Base-by-base conservation (phyloP, 2,888 invertebrate species). In the Cenopis cana region DNA sequence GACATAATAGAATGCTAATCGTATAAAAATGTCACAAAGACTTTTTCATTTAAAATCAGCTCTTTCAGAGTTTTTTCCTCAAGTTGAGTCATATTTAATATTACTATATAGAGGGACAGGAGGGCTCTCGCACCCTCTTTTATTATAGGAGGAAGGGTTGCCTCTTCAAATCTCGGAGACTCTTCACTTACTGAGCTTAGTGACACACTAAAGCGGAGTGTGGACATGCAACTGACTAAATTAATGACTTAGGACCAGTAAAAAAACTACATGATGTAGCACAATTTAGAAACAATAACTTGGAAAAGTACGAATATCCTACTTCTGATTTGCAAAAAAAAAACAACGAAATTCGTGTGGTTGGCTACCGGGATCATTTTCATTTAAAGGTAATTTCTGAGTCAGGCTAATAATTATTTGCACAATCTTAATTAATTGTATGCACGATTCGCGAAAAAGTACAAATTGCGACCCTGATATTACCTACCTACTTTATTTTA, bases 1-100 rank as follows among this genome's bases (percentile, higher is more conserved):
- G 18, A 57, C 46, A 60, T 36, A 66, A 70, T 66, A 70, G 17
- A 70, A 60, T 60, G 54, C 60, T 70, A 66, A 65, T 70, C 70
- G 70, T 59, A 66, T 17, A 56, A 65, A 70, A 66, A 60, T 65
- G 33, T 20, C 64, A 49, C 54, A 60, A 54, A 70, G 66, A 66
- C 46, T 70, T 70, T 65, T 67, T 67, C 38, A 67, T 61, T 71
- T 50, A 71, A 71, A 67, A 20, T 46, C 49, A 54, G 36, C 20
- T 60, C 46, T 50, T 57, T 70, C 50, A 38, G 67, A 50, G 36
- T 73, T 49, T 41, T 56, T 67, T 64, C 55, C 56, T 46, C n/a
- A 52, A 68, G 49, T 67, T 62, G 41, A 66, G 41, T 65, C 61
- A 68, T 72, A 74, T 72, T n/a, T 73, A 68, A 74, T 69, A 74